Evolutionary conservation across 64 coral and sea anemone genomes (phyloP), one percentile per base, ranked within the genome.

Genomic region (Dendrophyllia cribrosa): DNA sequence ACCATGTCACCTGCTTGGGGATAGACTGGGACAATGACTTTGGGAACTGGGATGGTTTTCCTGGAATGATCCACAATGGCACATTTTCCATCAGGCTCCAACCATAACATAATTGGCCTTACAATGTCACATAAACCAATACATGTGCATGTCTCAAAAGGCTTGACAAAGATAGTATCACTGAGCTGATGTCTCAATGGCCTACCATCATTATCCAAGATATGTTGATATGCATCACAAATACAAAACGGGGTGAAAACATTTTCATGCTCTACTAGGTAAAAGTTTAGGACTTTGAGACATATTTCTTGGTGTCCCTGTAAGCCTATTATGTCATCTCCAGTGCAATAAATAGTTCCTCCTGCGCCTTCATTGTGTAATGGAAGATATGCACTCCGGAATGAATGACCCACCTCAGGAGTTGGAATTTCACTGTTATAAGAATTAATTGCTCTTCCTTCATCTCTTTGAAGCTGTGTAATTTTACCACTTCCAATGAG

Each of bases 91-190:
- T 80, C 77, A 43, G 22, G 77, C 24, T 80, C 77, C 24, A 26
- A 3, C 77, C 58, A 80, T 50, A 61, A 80, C 77, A 80, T 80
- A 16, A 80, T 17, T 60, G 53, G 77, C 25, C 56, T 80, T 80
- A 59, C 77, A 61, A 59, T 43, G 26, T 80, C 56, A 80, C 14
- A 16, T 17, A 80, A 34, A 16, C 25, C 56, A 60, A 80, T 80
- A 60, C 77, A 61, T 60, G 53, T 80, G 56, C 77, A 26, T 80
- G 56, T 80, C 25, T 61, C 4, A 61, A 80, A 80, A 61, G 56
- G 24, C 24, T 61, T 80, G 53, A 80, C 56, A 80, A 43, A 80
- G 23, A 80, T 80, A 60, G 77, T 80, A 80, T 80, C 77, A 62
- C 55, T 80, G 23, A 80, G 77, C 14, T 80, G 77, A 80, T 61